Base-by-base conservation (phyloP, 2,797 vertebrate genomes). In the Myotis vivesi region DNA sequence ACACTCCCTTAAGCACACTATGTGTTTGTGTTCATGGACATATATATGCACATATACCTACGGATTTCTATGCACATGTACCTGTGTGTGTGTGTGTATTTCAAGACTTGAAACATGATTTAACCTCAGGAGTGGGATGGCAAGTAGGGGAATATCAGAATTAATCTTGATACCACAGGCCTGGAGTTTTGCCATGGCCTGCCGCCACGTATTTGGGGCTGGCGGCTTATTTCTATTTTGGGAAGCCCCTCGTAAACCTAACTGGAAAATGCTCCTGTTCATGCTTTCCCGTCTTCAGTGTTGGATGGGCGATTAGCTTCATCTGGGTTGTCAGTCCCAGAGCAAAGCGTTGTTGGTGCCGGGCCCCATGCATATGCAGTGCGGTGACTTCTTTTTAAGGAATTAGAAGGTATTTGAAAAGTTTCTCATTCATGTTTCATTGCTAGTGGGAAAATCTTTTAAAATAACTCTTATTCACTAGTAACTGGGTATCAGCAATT, bases 351-450 rank as follows among this genome's bases (percentile, higher is more conserved):
- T 41, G 15, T 33, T 17, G 81, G 64, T 22, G 2, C 1, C 36
- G 53, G 23, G 55, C 51, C 17, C 66, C 1, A 6, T 38, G 79
- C 64, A 66, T 0, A 62, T 6, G 1, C 4, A 13, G 17, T 41
- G 53, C 46, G 46, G 17, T 23, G 3, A 69, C 77, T 85, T 87
- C 69, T 69, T 87, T 46, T 57, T 44, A 86, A 92, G 68, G 95
- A 90, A 93, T 81, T 79, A 86, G 20, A 64, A 95, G 51, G 30
- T 72, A 71, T 38, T 91, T 69, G 55, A 55, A 68, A 88, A 90
- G 46, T 19, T 57, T 82, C 15, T 71, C 68, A 72, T 75, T 83
- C 28, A 51, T 62, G 44, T 33, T 75, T 96, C 25, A n/a, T 10
- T 77, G 90, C 55, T 30, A 13, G 36, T 66, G 59, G 59, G 44